phyloP scores from a whole-genome alignment of 2,113 vertebrate genomes.

The Otis tarda region DNA sequence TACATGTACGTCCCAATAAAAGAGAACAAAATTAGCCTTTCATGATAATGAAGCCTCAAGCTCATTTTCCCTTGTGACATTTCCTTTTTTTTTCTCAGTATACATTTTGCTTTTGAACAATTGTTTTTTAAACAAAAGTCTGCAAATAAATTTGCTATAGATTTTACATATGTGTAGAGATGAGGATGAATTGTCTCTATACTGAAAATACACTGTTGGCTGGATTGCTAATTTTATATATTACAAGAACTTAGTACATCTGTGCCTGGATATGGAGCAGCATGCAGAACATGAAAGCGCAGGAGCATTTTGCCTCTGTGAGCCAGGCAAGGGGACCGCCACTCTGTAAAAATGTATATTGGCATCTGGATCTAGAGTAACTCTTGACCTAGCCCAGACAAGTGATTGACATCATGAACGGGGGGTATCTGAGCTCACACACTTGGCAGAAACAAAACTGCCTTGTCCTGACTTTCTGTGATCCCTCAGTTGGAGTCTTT shows the following conservation, averaged over 20 bases:
- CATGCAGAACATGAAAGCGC: background rate
- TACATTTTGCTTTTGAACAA: background rate
- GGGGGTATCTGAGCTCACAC: constrained; percentile 7
- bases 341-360: constrained; percentile 60
- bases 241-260: background rate
- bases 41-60: background rate
- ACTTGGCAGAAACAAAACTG: constrained; percentile 45
- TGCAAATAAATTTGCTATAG: background rate
- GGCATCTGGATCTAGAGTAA: constrained; percentile 69
- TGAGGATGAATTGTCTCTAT: background rate
- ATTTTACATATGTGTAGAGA: background rate
- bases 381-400: constrained; percentile 70
- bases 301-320: background rate
- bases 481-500: constrained; percentile 66
- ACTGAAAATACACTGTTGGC: background rate
- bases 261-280: background rate
- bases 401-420: constrained; percentile 71
- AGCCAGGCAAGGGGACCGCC: background rate
- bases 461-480: constrained; percentile 58
- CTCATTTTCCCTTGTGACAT: background rate
- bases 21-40: background rate
- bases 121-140: background rate
- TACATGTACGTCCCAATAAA: background rate
- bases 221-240: background rate
- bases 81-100: background rate